Base-by-base conservation (phyloP, 30 jellyfish, hydroid and myxozoan genomes). In the Aurelia aurita region DNA sequence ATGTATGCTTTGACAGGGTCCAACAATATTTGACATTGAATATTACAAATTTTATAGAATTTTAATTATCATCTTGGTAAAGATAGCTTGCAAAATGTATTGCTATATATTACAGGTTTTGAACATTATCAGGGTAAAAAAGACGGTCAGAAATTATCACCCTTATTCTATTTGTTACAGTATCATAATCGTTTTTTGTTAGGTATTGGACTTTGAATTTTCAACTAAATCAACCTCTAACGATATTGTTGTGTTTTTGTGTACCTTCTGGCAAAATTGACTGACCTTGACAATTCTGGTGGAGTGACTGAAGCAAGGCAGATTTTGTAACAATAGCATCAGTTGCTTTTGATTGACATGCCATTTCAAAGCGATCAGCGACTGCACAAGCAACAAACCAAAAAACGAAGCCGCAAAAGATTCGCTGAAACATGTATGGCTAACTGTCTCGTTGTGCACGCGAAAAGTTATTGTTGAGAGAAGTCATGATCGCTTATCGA, bases 1-100 rank as follows among this genome's bases (percentile, higher is more conserved):
- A 83, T 83, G 93, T 60, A 80, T 80, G 83, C 90, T 80, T 82
- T 58, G 81, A 57, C 86, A 55, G 93, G 93, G 86, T 27, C 78
- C 86, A 68, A 70, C 87, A 83, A 83, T 83, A 83, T 83, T 82
- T 83, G 93, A 83, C 93, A 69, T 83, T 83, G 80, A 83, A 83
- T 69, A 69, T 71, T 34, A 83, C 43, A 71, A 59, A 69, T 83
- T 83, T 83, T 83, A 83, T 83, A 83, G 93, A 83, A 83, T 83
- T 65, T 83, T 83, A 83, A 83, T 83, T 83, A 83, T 49, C 77
- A 57, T 63, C 84, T 53, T 82, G 79, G 85, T 67, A 68, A 69
- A 82, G 79, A 69, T 82, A 57, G 91, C 78, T 69, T 69, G 78
- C 91, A 82, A 66, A 82, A 69, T 80, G 90, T 80, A 80, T 80